These are phyloP conservation scores for Periparus ater DNA, from an alignment of 2,797 vertebrate genomes.

Conservation along the genomic window DNA sequence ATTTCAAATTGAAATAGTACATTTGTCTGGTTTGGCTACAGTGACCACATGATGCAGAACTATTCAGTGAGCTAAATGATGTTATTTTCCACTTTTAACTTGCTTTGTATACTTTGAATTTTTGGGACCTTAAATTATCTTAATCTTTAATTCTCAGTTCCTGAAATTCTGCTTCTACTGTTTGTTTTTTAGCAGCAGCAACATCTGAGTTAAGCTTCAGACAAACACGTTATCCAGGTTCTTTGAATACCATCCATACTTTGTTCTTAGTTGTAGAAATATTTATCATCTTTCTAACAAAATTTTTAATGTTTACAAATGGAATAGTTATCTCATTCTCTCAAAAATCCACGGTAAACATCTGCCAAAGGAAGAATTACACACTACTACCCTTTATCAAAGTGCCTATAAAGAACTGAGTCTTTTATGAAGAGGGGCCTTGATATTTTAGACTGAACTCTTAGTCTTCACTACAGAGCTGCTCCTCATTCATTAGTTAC, in stretches of 20 bases:
- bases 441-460: background rate
- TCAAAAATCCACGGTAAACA: background rate
- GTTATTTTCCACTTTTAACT: background rate
- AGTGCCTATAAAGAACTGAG: background rate
- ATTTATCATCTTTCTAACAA: constrained; percentile 2
- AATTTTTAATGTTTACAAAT: background rate
- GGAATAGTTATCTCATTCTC: background rate
- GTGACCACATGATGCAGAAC: background rate
- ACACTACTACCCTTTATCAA: background rate
- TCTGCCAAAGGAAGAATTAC: background rate
- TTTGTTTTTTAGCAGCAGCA: background rate
- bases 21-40: background rate
- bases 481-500: background rate
- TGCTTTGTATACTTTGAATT: background rate
- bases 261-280: constrained; percentile 18
- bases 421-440: background rate
- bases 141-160: background rate
- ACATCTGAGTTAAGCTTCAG: constrained; percentile 1
- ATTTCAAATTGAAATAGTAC: background rate
- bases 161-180: background rate
- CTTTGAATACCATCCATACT: background rate
- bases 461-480: background rate
- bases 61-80: background rate
- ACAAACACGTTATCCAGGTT: background rate
- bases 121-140: background rate